Evolutionary conservation across 2,797 vertebrate species (phyloP), one percentile per base, ranked within the genome.

Genomic region (Serranus cabrilla): DNA sequence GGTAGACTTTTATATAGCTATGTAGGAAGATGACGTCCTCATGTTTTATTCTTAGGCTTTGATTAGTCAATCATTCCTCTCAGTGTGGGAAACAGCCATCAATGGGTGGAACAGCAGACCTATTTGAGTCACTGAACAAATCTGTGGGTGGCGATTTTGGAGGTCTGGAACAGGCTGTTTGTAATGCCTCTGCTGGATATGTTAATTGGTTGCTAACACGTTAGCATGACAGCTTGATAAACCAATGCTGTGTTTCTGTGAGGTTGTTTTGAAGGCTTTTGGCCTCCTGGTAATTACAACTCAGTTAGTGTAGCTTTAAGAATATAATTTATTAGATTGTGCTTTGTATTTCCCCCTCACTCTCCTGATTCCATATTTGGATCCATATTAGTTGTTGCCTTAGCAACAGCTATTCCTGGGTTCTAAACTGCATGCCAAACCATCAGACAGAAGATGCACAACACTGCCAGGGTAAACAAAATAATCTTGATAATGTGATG

Each of bases 401-500:
- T 43, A 45, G 91, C 84, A 93, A 92, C 92, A 74, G 87, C 88
- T 90, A 91, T 93, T 92, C 76, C 84, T 83, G 76, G 80, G 69
- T 65, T 87, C 54, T 71, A 85, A 86, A 88, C 65, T 39, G 77
- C 83, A 79, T 75, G 87, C 90, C 87, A 90, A 91, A 82, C 73
- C 77, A 66, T 89, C 80, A 86, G 58, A 87, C 54, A 67, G 87
- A 82, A 82, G 81, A 90, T 83, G 71, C 76, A 83, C 74, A 85
- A 87, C 75, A 86, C 80, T 80, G 87, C 87, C 82, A 84, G 83
- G 73, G 87, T 87, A 91, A 91, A 90, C 86, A 90, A 92, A 91
- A 87, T 87, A 79, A 88, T 91, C 84, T 86, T 74, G 78, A 90
- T 91, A 82, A 87, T 82, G 81, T 92, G 91, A 94, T 90, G 91